phyloP scores from a whole-genome alignment of 2,888 invertebrate species.

The Lasioglossum zephyrum region DNA sequence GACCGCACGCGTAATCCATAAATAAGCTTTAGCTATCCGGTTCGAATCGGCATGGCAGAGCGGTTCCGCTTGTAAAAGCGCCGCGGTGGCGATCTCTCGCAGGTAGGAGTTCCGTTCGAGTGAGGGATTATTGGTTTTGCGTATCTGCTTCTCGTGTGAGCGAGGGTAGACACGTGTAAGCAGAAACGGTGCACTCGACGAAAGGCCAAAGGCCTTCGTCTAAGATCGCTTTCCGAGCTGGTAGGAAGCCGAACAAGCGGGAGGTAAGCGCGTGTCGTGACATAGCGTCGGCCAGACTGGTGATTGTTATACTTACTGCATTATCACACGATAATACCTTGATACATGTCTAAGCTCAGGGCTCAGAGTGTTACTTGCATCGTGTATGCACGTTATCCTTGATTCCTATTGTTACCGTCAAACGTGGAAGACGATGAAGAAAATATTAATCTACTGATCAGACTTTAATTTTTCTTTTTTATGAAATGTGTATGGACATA shows the following conservation, averaged over 20 bases:
- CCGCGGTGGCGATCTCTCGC: not conserved
- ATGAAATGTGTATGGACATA: too few relatives aligned
- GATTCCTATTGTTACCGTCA: too few relatives aligned
- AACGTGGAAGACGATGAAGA: too few relatives aligned
- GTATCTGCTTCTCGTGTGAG: slow-evolving; percentile 20
- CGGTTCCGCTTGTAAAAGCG: not conserved
- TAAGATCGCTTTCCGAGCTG: slow-evolving; percentile 62
- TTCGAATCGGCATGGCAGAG: slow-evolving; percentile 30
- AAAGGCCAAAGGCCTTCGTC: slow-evolving; percentile 78
- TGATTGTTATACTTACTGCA: slow-evolving; percentile 29
- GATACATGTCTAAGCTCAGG: too few relatives aligned
- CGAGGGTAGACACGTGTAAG: slow-evolving; percentile 26
- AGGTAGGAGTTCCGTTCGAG: slow-evolving; percentile 5
- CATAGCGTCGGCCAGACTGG: slow-evolving; percentile 28
- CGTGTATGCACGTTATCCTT: too few relatives aligned
- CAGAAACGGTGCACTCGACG: slow-evolving; percentile 62
- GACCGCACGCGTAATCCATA: slow-evolving; percentile 76
- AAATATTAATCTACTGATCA: too few relatives aligned
- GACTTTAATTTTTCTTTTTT: too few relatives aligned
- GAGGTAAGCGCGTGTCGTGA: slow-evolving; percentile 33
- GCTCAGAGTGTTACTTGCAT: too few relatives aligned
- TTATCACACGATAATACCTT: too few relatives aligned
- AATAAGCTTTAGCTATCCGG: slow-evolving; percentile 74
- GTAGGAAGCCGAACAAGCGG: slow-evolving; percentile 36
- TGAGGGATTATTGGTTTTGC: slow-evolving; percentile 41